Evolutionary conservation across 2,888 invertebrate genomes (phyloP).

Genomic region (Drosophila multiciliata): DNA sequence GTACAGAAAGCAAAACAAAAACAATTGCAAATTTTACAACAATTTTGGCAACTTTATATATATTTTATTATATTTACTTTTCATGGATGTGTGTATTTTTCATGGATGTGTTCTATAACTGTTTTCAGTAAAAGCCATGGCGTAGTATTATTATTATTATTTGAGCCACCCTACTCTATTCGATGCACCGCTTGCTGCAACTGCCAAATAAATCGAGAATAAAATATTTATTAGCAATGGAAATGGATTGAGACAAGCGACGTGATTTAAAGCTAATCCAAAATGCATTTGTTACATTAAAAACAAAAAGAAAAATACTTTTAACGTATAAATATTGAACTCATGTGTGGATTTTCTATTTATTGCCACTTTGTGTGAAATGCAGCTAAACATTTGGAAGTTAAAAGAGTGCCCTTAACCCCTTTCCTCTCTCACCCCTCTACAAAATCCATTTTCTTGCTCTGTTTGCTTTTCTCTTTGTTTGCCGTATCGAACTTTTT

Average conservation of each 20-base stretch:
- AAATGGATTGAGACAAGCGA: constrained; percentile 65
- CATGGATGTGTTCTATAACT: background rate
- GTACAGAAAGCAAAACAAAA: background rate
- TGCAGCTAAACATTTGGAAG: constrained; percentile 47
- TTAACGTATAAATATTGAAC: constrained; percentile 6
- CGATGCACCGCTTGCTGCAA: background rate
- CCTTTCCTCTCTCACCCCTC: background rate
- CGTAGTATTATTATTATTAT: too few species aligned
- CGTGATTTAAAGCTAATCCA: constrained; percentile 77
- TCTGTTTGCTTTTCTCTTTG: constrained; percentile 6
- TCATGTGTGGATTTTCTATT: constrained; percentile 28
- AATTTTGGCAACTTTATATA: background rate
- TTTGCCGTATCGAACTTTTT: constrained; percentile 37
- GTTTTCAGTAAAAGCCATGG: too few species aligned
- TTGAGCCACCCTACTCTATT: background rate
- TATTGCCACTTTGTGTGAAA: constrained; percentile 41
- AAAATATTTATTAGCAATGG: constrained; percentile 69
- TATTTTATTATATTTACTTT: background rate
- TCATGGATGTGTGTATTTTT: background rate
- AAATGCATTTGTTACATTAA: constrained; percentile 71
- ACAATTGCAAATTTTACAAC: background rate
- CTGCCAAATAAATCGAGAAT: constrained; percentile 62
- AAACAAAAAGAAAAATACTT: constrained; percentile 30
- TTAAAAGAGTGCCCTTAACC: constrained; percentile 17
- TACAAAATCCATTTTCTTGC: background rate